Percentiles rank a stretch among this genome's conserved stretches.
Evolutionary conservation across 2,797 vertebrate genomes (phyloP).

Genomic region (Mareca penelope): DNA sequence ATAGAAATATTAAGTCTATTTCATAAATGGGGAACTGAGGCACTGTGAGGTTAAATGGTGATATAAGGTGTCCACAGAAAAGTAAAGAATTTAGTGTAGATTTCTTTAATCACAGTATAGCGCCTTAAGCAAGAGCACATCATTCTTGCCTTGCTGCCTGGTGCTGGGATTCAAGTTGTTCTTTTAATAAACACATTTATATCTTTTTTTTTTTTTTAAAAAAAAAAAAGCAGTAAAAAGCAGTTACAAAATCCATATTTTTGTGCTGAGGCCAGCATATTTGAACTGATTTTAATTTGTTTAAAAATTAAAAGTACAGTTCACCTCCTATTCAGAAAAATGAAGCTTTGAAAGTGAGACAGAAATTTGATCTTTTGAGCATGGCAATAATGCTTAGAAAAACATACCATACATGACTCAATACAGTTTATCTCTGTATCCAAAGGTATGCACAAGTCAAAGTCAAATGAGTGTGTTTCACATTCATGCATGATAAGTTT

Average conservation of each 20-base stretch:
- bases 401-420: constrained; percentile 42
- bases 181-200: neutral
- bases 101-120: neutral
- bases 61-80: neutral
- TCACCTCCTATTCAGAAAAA: constrained; percentile 34
- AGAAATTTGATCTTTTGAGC: constrained; percentile 39
- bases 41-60: neutral
- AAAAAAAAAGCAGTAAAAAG: neutral
- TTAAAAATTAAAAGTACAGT: constrained; percentile 53
- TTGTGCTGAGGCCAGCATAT: constrained; percentile 8
- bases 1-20: neutral
- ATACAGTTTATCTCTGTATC: constrained; percentile 51
- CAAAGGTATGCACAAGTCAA: constrained; percentile 7
- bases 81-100: neutral
- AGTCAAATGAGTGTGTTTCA: constrained; percentile 24
- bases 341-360: constrained; percentile 56
- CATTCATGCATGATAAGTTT: constrained; percentile 30
- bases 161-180: neutral
- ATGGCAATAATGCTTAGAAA: constrained; percentile 45
- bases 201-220: no score
- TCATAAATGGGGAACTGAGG: neutral
- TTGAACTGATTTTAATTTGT: constrained; percentile 43
- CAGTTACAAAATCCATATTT: neutral
- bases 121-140: neutral
- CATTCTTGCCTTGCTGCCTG: neutral